Evolutionary conservation across 2,113 vertebrate species (phyloP), one percentile per base, ranked within the genome.

Genomic region (Callipepla californica): DNA sequence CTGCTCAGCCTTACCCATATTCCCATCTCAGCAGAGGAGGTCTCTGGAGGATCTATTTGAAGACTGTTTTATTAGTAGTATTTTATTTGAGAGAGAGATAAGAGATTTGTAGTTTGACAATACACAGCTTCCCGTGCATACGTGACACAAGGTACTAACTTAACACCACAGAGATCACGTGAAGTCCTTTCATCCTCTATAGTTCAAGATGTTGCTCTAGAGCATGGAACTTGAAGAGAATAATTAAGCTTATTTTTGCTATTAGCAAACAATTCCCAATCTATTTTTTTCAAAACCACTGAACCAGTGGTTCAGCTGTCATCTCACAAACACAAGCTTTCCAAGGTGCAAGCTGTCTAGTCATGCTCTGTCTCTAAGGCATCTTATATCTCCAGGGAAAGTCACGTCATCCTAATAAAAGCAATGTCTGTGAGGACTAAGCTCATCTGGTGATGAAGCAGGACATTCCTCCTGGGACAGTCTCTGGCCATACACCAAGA

Each of bases 231-330:
- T 85, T 85, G 19, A 69, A 47, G 26, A 87, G 76, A 59, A 90
- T 26, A 90, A 86, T 91, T 90, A 50, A 72, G 32, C 34, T 93
- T 73, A 69, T 77, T 95, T 93, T 90, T 87, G 22, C 89, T 77
- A 70, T 87, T 88, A 93, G 38, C 23, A 90, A 92, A 79, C 61
- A 63, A 87, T 85, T 94, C 83, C 68, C 92, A 87, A 48, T 59
- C 59, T 91, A 3, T 0, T 74, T 91, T 72, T 72, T 87, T 51
- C 50, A 83, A 89, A 96, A 86, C 72, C 85, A 63, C 81, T 83
- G 87, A 77, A 77, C 25, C 9, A 48, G 34, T 85, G 51, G 26
- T 30, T 53, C 26, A 53, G 51, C 26, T 45, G 17, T 18, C 9
- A 45, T 6, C 3, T 22, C 40, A 20, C 19, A 57, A 73, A 50